Conservation (phyloP, 2,888 invertebrate genomes). For the Stramonita haemastoma region DNA sequence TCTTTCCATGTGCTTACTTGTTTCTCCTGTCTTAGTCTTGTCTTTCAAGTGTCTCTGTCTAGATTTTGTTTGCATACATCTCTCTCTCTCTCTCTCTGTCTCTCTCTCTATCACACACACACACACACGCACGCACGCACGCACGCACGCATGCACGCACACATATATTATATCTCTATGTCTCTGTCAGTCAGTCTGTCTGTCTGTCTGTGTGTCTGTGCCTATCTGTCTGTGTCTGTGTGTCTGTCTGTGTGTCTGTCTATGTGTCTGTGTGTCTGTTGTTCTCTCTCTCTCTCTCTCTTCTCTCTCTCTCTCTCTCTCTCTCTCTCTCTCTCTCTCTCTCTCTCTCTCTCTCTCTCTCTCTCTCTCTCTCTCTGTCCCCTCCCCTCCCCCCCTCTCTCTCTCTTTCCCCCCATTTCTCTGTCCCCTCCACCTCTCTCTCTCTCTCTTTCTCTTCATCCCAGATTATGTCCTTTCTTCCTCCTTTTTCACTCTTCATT, state of each 20-base stretch:
- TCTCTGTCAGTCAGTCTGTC: not conserved
- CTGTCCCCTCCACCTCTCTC: not conserved
- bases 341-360: not conserved
- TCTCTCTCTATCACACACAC: not conserved
- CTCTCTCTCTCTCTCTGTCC: conserved; percentile 2
- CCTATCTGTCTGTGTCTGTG: no score
- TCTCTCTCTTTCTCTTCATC: not conserved
- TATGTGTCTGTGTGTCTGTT: no score
- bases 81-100: not conserved
- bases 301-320: no score
- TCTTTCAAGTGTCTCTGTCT: not conserved
- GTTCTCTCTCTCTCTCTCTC: no score
- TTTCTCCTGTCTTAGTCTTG: not conserved
- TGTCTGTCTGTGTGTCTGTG: not conserved
- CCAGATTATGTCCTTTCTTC: not conserved
- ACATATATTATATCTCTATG: not conserved
- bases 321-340: no score
- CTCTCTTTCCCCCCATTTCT: not conserved
- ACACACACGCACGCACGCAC: no score
- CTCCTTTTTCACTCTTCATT: not conserved
- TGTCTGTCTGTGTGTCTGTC: no score
- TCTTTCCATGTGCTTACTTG: not conserved
- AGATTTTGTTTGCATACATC: not conserved
- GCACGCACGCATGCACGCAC: no score
- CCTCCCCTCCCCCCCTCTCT: not conserved